Conservation (phyloP, 2,888 invertebrate species). For the Galerucella nymphaeae region DNA sequence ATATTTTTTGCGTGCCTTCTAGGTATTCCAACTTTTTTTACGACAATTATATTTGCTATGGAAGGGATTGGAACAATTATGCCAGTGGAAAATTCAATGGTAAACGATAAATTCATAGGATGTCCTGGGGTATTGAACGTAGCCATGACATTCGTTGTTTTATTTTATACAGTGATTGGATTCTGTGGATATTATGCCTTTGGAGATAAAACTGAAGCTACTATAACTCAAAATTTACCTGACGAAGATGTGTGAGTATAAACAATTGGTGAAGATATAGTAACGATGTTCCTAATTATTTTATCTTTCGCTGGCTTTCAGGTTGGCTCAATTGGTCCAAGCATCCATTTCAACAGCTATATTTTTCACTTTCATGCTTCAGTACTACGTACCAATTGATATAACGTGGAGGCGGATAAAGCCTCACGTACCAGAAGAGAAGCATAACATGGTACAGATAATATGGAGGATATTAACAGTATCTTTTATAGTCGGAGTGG, state of each 20-base stretch:
- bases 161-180: conserved; percentile 84
- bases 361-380: conserved; percentile 91
- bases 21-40: conserved; percentile 83
- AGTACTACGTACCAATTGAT: conserved; percentile 94
- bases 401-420: conserved; percentile 85
- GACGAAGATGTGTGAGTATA: conserved; percentile 72
- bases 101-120: conserved; percentile 81
- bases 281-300: no score
- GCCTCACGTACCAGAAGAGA: conserved; percentile 63
- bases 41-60: conserved; percentile 97
- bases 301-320: conserved; percentile 61
- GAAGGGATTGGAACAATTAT: conserved; percentile 93
- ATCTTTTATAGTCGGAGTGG: conserved; percentile 68
- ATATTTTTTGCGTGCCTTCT: background rate
- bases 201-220: conserved; percentile 77
- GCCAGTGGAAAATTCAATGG: conserved; percentile 96
- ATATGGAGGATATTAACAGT: conserved; percentile 67
- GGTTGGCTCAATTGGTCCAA: conserved; percentile 83
- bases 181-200: conserved; percentile 92
- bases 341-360: conserved; percentile 88
- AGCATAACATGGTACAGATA: conserved; percentile 68
- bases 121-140: conserved; percentile 88
- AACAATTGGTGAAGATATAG: background rate
- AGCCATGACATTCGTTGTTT: conserved; percentile 85
- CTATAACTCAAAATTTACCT: conserved; percentile 88